phyloP scores from a whole-genome alignment of 2,888 invertebrate genomes.

The Diogma glabrata region DNA sequence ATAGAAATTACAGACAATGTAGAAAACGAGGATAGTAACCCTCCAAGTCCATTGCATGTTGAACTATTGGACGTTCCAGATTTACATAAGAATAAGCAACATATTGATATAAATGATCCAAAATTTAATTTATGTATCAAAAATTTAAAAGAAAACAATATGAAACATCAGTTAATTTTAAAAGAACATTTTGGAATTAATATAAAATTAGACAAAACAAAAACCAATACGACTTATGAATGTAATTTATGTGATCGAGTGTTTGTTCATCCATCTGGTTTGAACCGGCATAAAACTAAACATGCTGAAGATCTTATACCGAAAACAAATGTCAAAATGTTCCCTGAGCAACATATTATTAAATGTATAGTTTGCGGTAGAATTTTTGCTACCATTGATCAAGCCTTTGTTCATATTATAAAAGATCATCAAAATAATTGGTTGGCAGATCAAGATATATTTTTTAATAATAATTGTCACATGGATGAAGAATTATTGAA shows the following conservation, averaged over 20 bases:
- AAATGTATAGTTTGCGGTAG: slow-evolving; percentile 32
- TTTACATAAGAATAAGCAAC: too few relatives aligned
- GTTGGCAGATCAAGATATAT: slow-evolving; percentile 19
- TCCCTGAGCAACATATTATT: slow-evolving; percentile 21
- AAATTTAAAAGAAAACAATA: slow-evolving; percentile 31
- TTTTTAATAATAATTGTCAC: neutral
- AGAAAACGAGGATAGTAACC: too few relatives aligned
- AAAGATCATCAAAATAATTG: slow-evolving; percentile 22
- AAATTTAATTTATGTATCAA: too few relatives aligned
- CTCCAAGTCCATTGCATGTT: too few relatives aligned
- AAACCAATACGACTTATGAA: slow-evolving; percentile 29
- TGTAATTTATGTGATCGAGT: slow-evolving; percentile 34
- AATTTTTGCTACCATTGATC: slow-evolving; percentile 23
- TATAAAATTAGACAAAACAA: slow-evolving; percentile 18
- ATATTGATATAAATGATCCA: too few relatives aligned
- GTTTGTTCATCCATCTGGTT: slow-evolving; percentile 34
- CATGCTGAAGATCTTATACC: slow-evolving; percentile 33
- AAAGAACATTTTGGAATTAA: slow-evolving; percentile 31
- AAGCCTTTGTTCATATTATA: slow-evolving; percentile 25
- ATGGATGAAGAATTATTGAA: too few relatives aligned
- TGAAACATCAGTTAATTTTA: slow-evolving; percentile 30
- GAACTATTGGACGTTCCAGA: too few relatives aligned
- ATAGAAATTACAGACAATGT: too few relatives aligned
- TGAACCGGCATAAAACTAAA: slow-evolving; percentile 35
- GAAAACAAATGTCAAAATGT: slow-evolving; percentile 15